A percentile compares a stretch with the other conserved stretches of the same genome.
Evolutionary conservation across 2,113 vertebrate species (phyloP).

Genomic region (Silurus meridionalis): DNA sequence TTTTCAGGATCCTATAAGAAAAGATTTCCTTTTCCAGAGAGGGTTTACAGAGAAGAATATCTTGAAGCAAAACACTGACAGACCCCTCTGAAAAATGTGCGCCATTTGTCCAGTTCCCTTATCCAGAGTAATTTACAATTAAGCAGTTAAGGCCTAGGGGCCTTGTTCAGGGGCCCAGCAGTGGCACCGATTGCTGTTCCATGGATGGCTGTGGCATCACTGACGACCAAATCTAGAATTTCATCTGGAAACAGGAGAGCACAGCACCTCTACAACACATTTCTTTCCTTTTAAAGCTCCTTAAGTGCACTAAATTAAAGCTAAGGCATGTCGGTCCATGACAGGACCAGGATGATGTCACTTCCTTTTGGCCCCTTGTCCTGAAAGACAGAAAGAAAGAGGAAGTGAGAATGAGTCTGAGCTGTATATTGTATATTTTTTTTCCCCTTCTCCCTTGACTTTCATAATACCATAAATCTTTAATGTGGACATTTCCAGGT

Average conservation of each 20-base stretch:
- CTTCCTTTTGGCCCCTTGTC: slow-evolving; percentile 3
- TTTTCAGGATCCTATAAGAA: background rate
- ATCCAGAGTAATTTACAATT: too few species aligned
- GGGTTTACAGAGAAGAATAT: background rate
- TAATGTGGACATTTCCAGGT: background rate
- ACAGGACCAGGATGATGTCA: slow-evolving; percentile 30
- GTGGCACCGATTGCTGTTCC: too few species aligned
- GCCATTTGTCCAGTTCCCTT: too few species aligned
- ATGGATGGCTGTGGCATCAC: background rate
- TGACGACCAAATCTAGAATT: background rate
- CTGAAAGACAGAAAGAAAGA: background rate
- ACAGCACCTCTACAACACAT: background rate
- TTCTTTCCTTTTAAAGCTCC: slow-evolving; percentile 39
- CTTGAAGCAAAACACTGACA: background rate
- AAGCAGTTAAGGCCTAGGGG: too few species aligned
- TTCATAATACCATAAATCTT: slow-evolving; percentile 37
- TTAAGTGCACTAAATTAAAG: slow-evolving; percentile 13
- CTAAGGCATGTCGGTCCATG: slow-evolving; percentile 19
- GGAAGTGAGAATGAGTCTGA: background rate
- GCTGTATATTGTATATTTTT: slow-evolving; percentile 19
- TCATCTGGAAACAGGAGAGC: background rate
- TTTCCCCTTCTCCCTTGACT: slow-evolving; percentile 9
- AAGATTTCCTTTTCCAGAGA: background rate
- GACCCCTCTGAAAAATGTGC: background rate
- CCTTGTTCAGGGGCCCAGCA: too few species aligned